Evolutionary conservation across 2,888 invertebrate genomes (phyloP), one percentile per base, ranked within the genome.

Genomic region (Lasioglossum vierecki): DNA sequence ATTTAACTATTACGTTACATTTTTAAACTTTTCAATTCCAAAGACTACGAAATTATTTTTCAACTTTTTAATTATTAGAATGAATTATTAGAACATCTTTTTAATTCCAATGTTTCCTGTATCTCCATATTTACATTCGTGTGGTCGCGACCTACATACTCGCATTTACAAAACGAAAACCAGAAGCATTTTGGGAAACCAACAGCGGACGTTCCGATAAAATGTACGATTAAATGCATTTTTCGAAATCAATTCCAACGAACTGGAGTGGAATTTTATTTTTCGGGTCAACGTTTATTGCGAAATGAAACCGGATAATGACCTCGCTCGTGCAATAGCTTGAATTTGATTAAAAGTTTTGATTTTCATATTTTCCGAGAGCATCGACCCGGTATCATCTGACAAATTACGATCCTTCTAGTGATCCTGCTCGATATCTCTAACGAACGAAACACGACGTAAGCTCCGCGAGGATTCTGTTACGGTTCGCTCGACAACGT

Each of bases 401-500:
- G 60, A 63, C 63, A 30, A 30, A 63, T 63, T 15, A 15, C 63
- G 26, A 15, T 30, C 6, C 2, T 46, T 9, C 35, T 22, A 9
- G 15, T 30, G 35, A 49, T 73, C 49, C 46, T 9, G 26, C 72
- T 46, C 30, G 46, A 30, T 46, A 22, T 18, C 15, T 44, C 46
- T 9, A 22, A 73, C 22, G 35, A 35, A 49, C 72, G 22, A 49
- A 35, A 73, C 35, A 73, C 22, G 1, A 30, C 15, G n/a, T n/a
- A 41, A 76, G 46, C 26, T 76, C 57, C 57, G n/a, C 18, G 26
- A 35, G 76, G 57, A 70, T 76, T 60, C 60, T 60, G 63, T 85
- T 85, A 79, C 78, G 26, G 18, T 66, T 49, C 39, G 39, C 75
- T 76, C 63, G 75, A 71, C 53, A 26, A 78, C 75, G 44, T 39